phyloP scores from a whole-genome alignment of 2,797 vertebrate species.

The Garrulus glandarius region DNA sequence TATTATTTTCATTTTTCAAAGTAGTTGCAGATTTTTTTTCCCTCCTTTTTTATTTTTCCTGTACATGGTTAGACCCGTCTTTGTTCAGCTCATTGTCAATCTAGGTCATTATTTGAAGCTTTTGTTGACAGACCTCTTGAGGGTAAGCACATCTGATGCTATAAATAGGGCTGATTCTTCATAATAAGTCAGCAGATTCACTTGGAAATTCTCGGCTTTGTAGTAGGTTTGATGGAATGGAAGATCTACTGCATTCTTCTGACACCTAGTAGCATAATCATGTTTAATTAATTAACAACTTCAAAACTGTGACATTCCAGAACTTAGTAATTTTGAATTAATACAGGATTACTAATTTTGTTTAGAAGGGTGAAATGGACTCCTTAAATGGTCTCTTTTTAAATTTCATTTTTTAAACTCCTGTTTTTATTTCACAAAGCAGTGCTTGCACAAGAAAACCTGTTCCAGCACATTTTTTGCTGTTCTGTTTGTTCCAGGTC shows the following conservation, averaged over 20 bases:
- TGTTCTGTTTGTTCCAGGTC: background rate
- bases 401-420: background rate
- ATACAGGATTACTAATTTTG: background rate
- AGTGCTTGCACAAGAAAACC: background rate
- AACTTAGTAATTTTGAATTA: background rate
- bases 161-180: constrained; percentile 4
- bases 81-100: background rate
- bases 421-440: background rate
- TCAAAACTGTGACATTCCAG: background rate
- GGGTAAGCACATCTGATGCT: background rate
- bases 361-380: background rate
- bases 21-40: background rate
- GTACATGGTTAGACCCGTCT: accelerated
- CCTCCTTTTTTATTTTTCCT: background rate
- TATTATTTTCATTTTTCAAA: background rate
- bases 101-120: constrained; percentile 3
- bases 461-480: background rate
- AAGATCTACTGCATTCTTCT: background rate
- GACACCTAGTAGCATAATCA: background rate
- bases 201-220: background rate
- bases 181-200: background rate
- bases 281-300: background rate
- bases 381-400: background rate
- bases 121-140: constrained; percentile 9
- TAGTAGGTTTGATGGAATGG: background rate